These are phyloP conservation scores for Sebastes glaucus DNA, from an alignment of 2,797 vertebrate species.

Conservation along the genomic window DNA sequence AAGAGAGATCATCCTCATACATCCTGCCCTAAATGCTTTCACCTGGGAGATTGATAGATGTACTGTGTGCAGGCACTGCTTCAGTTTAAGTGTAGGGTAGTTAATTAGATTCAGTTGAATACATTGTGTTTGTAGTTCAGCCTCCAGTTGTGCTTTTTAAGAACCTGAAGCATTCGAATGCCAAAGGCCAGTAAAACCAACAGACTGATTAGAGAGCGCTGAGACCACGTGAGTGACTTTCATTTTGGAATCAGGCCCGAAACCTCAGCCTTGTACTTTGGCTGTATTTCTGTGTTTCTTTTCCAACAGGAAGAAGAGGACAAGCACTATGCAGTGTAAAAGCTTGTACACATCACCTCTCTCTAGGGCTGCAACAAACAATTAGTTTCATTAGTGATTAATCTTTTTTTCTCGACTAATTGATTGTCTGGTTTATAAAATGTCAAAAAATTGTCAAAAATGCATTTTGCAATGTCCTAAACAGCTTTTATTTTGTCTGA, in stretches of 20 bases:
- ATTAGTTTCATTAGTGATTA: background rate
- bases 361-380: background rate
- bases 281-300: slow-evolving; percentile 14
- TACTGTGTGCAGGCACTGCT: background rate
- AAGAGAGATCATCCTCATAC: background rate
- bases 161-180: slow-evolving; percentile 8
- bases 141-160: slow-evolving; percentile 12
- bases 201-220: background rate
- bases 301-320: background rate
- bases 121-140: slow-evolving; percentile 12
- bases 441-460: background rate
- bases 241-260: slow-evolving; percentile 17
- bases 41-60: slow-evolving; percentile 10
- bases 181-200: slow-evolving; percentile 12
- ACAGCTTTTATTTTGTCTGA: background rate
- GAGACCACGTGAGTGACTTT: slow-evolving; percentile 16
- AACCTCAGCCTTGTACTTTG: slow-evolving; percentile 11
- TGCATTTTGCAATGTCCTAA: background rate
- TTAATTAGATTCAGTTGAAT: slow-evolving; percentile 3
- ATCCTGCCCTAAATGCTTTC: slow-evolving; percentile 3
- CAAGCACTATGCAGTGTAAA: background rate
- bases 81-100: background rate
- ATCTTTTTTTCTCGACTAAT: background rate
- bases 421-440: background rate
- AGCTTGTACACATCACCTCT: background rate